Conservation (phyloP, 2,888 invertebrate genomes). For the Thalpophila matura region DNA sequence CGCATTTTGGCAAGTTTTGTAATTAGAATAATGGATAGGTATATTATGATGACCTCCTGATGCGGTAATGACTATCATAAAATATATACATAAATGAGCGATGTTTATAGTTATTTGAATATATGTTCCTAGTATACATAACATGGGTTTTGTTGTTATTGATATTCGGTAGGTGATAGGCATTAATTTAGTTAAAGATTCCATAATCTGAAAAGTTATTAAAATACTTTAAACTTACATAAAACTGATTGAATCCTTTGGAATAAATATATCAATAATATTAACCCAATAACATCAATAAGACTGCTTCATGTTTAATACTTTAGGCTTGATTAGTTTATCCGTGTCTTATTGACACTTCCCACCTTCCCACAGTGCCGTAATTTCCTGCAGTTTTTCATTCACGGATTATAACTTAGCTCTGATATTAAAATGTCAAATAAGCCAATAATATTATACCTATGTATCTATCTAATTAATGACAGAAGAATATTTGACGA, state of each 20-base stretch:
- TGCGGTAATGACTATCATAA: constrained; percentile 23
- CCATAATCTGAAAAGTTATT: constrained; percentile 1
- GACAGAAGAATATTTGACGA: too few species aligned
- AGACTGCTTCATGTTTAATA: background rate
- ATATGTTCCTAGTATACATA: background rate
- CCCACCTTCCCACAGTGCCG: background rate
- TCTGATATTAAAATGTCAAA: background rate
- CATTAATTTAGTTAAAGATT: background rate
- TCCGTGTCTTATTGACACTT: constrained; percentile 23
- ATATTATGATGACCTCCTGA: background rate
- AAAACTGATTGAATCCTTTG: background rate
- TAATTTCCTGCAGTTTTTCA: constrained; percentile 38
- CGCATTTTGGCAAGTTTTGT: constrained; percentile 17
- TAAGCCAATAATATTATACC: background rate
- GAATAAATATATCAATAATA: background rate
- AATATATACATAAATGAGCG: constrained; percentile 23
- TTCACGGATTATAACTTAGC: constrained; percentile 18
- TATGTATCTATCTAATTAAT: too few species aligned
- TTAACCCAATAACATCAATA: constrained; percentile 8
- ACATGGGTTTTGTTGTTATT: constrained; percentile 1
- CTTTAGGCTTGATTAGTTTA: constrained; percentile 20
- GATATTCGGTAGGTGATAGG: background rate
- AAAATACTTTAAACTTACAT: background rate
- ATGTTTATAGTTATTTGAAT: constrained; percentile 8
- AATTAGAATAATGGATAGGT: constrained; percentile 13